Base-by-base conservation (phyloP, 2,797 vertebrate genomes). In the Synanceia verrucosa region DNA sequence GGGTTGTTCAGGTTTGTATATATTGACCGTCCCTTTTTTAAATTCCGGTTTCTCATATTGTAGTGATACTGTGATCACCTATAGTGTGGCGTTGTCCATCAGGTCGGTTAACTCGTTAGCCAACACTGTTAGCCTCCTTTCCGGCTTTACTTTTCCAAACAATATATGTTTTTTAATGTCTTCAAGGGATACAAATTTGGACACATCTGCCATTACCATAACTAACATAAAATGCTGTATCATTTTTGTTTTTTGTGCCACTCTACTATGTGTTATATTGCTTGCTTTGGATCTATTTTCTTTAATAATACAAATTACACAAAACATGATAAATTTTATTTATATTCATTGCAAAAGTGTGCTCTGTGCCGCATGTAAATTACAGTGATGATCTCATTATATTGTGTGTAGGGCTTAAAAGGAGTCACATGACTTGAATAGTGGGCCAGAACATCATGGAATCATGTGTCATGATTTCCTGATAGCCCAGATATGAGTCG, bases 371-470 rank as follows among this genome's bases (percentile, higher is more conserved):
- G 28, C 28, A 26, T 50, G 31, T 62, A 44, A 50, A 47, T 3
- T 8, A 14, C 9, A 31, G 13, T 26, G 63, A 24, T 83, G 29
- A 53, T 70, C 16, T 51, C 46, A 61, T 68, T 16, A 19, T 53
- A 16, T 18, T 60, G 23, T 18, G 63, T 65, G 9, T 47, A 9
- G 24, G n/a, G n/a, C 24, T 58, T 47, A 36, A 23, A 50, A 16
- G 5, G 10, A 76, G 70, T 90, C 81, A 73, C 78, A 62, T 78
- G 84, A 86, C 76, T 75, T 61, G 5, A 75, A 41, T 23, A 39
- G 64, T 79, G 16, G 39, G 64, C 51, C 51, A 65, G 19, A 41
- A 58, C 65, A 52, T 58, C 11, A 44, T 21, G 18, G 24, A 48
- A 50, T 33, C 26, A 64, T 70, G 50, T 77, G 67, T 83, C 70